Conservation (phyloP, 2,113 vertebrate genomes). For the Hepsetus odoe region DNA sequence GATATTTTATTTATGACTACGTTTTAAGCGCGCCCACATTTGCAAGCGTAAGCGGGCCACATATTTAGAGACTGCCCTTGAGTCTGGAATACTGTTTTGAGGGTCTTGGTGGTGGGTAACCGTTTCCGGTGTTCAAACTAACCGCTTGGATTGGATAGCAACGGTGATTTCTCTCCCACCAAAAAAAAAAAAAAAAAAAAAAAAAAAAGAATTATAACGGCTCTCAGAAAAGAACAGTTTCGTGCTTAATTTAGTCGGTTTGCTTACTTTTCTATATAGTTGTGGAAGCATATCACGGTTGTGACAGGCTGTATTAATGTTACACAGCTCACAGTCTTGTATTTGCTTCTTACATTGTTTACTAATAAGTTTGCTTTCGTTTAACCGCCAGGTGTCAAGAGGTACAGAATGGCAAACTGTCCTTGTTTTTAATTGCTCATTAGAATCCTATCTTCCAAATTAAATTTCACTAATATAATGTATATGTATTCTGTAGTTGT, state of each 20-base stretch:
- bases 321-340: not conserved
- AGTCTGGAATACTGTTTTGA: constrained; percentile 29
- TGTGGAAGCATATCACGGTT: not conserved
- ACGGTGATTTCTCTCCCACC: constrained; percentile 68
- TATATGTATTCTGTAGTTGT: too few species aligned
- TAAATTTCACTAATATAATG: too few species aligned
- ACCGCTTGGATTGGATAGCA: constrained; percentile 65
- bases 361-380: constrained; percentile 54
- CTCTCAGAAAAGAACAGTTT: not conserved
- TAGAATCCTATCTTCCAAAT: too few species aligned
- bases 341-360: not conserved
- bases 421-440: too few species aligned
- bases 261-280: not conserved
- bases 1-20: constrained; percentile 1
- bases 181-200: constrained; percentile 33
- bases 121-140: constrained; percentile 64
- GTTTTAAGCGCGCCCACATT: constrained; percentile 11
- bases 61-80: constrained; percentile 13
- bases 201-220: not conserved
- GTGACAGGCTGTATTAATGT: not conserved
- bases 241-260: not conserved
- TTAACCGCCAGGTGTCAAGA: not conserved
- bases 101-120: constrained; percentile 9
- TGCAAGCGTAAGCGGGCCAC: not conserved
- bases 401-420: not conserved